Evolutionary conservation across 2,797 vertebrate species (phyloP).

Genomic region (Spondyliosoma cantharus): DNA sequence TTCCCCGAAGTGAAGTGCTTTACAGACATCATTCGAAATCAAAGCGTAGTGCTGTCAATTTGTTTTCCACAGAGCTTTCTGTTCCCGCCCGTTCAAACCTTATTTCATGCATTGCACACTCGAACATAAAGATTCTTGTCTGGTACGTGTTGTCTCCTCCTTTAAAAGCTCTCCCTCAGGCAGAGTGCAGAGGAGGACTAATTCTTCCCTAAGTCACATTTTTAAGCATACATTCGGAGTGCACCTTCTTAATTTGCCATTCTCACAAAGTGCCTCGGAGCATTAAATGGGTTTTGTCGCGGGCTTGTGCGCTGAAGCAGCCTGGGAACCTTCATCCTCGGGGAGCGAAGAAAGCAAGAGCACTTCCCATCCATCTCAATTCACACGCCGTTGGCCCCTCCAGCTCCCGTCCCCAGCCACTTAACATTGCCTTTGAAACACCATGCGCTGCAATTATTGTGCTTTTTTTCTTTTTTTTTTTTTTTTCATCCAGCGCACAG

Average conservation of each 20-base stretch:
- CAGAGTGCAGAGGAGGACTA: conserved; percentile 47
- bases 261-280: conserved; percentile 60
- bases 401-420: conserved; percentile 51
- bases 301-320: conserved; percentile 47
- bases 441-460: conserved; percentile 59
- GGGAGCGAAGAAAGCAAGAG: conserved; percentile 56
- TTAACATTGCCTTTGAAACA: conserved; percentile 70
- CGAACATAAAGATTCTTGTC: conserved; percentile 38
- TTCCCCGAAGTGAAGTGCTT: conserved; percentile 25
- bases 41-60: conserved; percentile 34
- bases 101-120: conserved; percentile 15
- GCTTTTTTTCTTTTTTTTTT: conserved; percentile 23
- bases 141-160: conserved; percentile 34
- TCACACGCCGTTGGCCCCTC: conserved; percentile 57
- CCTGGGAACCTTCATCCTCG: conserved; percentile 59
- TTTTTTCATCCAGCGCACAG: conserved; percentile 41
- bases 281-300: conserved; percentile 59
- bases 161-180: conserved; percentile 50
- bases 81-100: conserved; percentile 11
- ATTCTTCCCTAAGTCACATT: conserved; percentile 59
- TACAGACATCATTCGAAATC: conserved; percentile 52
- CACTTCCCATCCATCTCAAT: conserved; percentile 70
- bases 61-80: conserved; percentile 34
- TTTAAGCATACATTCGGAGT: conserved; percentile 55
- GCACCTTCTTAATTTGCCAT: conserved; percentile 63